Evolutionary conservation across 2,888 invertebrate species (phyloP).

Genomic region (Cinara cedri): DNA sequence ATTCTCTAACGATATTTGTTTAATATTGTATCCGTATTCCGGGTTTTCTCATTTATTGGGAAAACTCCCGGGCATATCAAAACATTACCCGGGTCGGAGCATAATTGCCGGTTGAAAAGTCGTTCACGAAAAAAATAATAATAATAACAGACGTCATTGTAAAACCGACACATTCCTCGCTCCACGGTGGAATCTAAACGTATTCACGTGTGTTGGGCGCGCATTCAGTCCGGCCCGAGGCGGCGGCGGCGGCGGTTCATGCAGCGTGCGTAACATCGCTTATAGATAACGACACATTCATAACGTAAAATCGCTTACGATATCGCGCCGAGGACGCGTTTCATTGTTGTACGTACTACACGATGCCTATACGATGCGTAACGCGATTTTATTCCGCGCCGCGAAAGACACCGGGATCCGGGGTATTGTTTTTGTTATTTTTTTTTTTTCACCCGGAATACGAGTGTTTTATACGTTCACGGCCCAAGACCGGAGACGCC

Average conservation of each 20-base stretch:
- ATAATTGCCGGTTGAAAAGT: too few relatives aligned
- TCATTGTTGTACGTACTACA: not conserved
- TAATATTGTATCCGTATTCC: too few relatives aligned
- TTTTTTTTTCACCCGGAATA: too few relatives aligned
- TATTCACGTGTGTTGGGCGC: too few relatives aligned
- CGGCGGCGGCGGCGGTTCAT: slow-evolving; percentile 15
- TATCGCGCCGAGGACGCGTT: not conserved
- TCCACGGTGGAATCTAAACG: not conserved
- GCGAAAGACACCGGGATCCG: not conserved
- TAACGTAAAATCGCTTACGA: not conserved
- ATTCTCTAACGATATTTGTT: too few relatives aligned
- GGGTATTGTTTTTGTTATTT: too few relatives aligned
- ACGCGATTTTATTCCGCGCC: not conserved
- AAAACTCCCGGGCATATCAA: too few relatives aligned
- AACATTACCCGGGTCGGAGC: too few relatives aligned
- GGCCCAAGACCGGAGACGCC: too few relatives aligned
- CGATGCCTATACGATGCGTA: too few relatives aligned
- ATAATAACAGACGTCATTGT: not conserved
- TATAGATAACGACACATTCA: not conserved
- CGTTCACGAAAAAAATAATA: not conserved
- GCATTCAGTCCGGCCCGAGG: not conserved
- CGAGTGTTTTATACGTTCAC: too few relatives aligned
- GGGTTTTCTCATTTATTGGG: too few relatives aligned
- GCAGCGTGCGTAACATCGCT: slow-evolving; percentile 26
- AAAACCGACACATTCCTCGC: not conserved